Evolutionary conservation across 2,797 vertebrate genomes (phyloP), one percentile per base, ranked within the genome.

Genomic region (Syngnathus rostellatus): DNA sequence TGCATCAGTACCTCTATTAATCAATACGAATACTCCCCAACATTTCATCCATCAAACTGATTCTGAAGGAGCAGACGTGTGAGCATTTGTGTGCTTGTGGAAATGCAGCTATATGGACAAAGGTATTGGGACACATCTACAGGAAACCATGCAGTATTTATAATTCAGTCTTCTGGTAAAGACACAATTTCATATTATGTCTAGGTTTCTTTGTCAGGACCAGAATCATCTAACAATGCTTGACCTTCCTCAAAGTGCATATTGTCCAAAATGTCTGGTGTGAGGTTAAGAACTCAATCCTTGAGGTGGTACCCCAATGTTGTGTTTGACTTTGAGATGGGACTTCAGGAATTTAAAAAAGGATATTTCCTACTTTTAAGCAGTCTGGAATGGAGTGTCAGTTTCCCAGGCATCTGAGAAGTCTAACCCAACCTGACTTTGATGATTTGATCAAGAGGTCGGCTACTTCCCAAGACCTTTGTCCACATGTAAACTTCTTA

Each of bases 1-100:
- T 68, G 78, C 79, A 77, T 76, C 69, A 69, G 74, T 55, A 74
- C 53, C 68, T 80, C 80, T 83, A 87, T 90, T 81, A 80, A 85
- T 88, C 85, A 86, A 82, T 81, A 51, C 45, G 78, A 86, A 89
- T 80, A 82, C 73, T 68, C 74, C 63, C 65, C 78, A 83, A 89
- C 88, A 88, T 89, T 81, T 67, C 73, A 90, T 89, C 88, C 82
- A 86, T 89, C 85, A 87, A 76, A 85, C 82, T 86, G 85, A 89
- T 85, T 80, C 79, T 80, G 77, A 82, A 76, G 69, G 74, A 84
- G 74, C 69, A 65, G 62, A 76, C 72, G 82, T 72, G 77, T 74
- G 74, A 79, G 51, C 61, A 68, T 74, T 72, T 72, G 66, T 64
- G 71, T 72, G 50, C 73, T 72, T 77, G 71, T 67, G 61, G 63